Base-by-base conservation (phyloP, 2,797 vertebrate genomes). In the Sphenopsis melanotis region DNA sequence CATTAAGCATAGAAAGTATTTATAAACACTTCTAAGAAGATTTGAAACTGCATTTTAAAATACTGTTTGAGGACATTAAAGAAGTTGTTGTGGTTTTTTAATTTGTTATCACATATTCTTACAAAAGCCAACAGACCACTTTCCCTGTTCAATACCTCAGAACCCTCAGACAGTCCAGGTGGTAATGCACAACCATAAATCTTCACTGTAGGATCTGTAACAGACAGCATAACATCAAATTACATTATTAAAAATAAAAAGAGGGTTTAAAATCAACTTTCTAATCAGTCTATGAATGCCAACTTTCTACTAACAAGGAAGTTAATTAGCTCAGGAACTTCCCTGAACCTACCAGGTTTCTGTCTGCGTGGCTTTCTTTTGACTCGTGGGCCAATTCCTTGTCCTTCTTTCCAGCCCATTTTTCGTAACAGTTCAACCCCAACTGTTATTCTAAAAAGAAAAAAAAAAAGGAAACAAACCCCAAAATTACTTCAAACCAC, bases 341-440 rank as follows among this genome's bases (percentile, higher is more conserved):
- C 32, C 30, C 22, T 72, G 46, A 32, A 91, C 97, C 57, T 72
- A 99, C 99, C 98, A 9, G 89, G 83, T 41, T 96, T 98, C 93
- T 99, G 99, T 37, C 97, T 96, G 41, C 88, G 71, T 21, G 98
- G 96, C 81, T 98, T 99, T 95, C 99, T 98, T 97, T 99, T 99
- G 56, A 99, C 93, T 12, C 99, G 98, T 3, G 99, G 99, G 42
- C 99, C 99, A 15, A 99, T 96, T 11, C 99, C 99, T 96, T 99
- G 99, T 26, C 99, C 99, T 85, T 99, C 99, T 95, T 98, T 99
- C 99, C 99, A 99, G 52, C 99, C 99, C 99, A 99, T 99, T 97
- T 97, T 98, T 95, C 97, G 96, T 94, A 99, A 97, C 63, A 99
- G 96, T 96, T 99, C 98, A 93, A 99, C 98, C 23, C 99, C 99